phyloP scores from a whole-genome alignment of 2,113 vertebrate genomes.

The Carassius auratus region DNA sequence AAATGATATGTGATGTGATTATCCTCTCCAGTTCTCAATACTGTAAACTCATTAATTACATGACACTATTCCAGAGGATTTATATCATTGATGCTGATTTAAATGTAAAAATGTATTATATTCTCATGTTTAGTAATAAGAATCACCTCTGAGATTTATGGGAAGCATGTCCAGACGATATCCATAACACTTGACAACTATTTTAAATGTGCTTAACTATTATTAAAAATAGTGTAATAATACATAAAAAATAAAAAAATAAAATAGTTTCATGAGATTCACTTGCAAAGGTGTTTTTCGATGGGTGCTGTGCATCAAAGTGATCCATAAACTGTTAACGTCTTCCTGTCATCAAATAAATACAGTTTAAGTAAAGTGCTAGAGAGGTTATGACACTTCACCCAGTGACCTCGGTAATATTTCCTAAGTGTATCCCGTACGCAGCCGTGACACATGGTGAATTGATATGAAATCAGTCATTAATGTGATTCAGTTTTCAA shows the following conservation, averaged over 20 bases:
- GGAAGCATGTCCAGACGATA: not conserved
- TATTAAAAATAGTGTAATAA: not conserved
- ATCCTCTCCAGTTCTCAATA: not conserved
- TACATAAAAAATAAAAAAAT: too few relatives aligned
- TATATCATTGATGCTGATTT: not conserved
- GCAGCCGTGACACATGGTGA: not conserved
- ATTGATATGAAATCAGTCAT: not conserved
- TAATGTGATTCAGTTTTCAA: not conserved
- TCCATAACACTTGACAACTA: not conserved
- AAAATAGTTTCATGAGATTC: not conserved
- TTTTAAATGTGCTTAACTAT: not conserved
- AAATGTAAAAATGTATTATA: not conserved
- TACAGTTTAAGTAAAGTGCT: conserved; percentile 29
- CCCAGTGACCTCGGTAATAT: not conserved
- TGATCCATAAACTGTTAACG: not conserved
- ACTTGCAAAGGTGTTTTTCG: not conserved
- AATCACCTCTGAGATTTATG: not conserved
- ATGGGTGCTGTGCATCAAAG: not conserved
- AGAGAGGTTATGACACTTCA: conserved; percentile 27
- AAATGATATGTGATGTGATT: not conserved
- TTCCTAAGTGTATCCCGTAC: conserved; percentile 11
- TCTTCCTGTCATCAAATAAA: not conserved
- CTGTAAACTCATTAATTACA: not conserved
- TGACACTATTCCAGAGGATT: not conserved
- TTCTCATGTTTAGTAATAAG: not conserved